Percentiles rank a stretch among this genome's conserved stretches.
Evolutionary conservation across 2,113 vertebrate genomes (phyloP).

Genomic region (Psilopogon haemacephalus): DNA sequence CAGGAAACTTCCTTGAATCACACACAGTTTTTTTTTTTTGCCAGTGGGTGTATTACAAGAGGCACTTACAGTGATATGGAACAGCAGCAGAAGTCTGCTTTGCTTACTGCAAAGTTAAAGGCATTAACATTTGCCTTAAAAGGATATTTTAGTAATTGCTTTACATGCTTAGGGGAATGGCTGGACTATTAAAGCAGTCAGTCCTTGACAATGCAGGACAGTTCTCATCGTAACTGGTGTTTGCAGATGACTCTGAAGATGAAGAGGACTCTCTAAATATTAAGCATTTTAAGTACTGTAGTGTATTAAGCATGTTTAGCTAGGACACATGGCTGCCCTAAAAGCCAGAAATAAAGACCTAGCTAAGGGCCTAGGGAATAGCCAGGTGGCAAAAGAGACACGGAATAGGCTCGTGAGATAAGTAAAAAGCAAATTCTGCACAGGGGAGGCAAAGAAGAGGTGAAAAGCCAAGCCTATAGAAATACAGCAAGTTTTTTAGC

Average conservation of each 20-base stretch:
- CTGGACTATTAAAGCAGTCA: background rate
- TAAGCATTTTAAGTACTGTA: background rate
- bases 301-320: background rate
- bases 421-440: background rate
- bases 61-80: background rate
- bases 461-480: background rate
- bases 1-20: background rate
- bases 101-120: background rate
- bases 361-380: background rate
- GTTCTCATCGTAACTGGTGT: background rate
- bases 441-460: background rate
- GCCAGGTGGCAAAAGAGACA: background rate
- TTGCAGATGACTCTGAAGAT: background rate
- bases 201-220: background rate
- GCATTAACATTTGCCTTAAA: background rate
- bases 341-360: background rate
- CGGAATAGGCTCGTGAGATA: background rate
- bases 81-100: background rate
- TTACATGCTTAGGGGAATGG: background rate
- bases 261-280: background rate
- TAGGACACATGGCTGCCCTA: background rate
- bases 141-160: conserved; percentile 5
- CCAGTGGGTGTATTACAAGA: background rate
- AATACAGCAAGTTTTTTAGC: background rate
- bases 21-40: conserved; percentile 6